Evolutionary conservation across 1,140 invertebrate genomes (phyloP).

Genomic region (Drosophila chauvacae): DNA sequence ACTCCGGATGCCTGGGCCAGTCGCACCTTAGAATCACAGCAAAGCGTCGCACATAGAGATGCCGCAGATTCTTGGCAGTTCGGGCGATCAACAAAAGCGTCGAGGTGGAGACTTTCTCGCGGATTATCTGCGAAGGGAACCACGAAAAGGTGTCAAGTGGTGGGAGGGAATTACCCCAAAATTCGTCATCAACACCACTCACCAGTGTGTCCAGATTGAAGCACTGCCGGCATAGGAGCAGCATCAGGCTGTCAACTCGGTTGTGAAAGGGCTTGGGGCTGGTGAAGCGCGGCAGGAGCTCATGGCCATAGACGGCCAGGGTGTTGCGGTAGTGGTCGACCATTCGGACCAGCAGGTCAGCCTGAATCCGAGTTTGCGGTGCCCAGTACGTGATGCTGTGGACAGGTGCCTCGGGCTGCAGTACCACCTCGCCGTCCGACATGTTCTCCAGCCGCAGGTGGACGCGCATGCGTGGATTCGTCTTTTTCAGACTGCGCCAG

Average conservation of each 20-base stretch:
- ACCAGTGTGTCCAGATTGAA: conserved; percentile 88
- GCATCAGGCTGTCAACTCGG: conserved; percentile 87
- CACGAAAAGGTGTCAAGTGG: background rate
- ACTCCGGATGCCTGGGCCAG: conserved; percentile 88
- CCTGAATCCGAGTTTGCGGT: conserved; percentile 86
- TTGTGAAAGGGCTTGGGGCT: conserved; percentile 87
- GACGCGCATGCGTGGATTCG: conserved; percentile 86
- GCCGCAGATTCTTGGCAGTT: conserved; percentile 87
- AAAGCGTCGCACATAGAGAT: conserved; percentile 90
- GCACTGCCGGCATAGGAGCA: conserved; percentile 88
- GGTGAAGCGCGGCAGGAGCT: conserved; percentile 87
- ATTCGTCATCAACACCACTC: conserved; percentile 39
- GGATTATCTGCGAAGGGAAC: conserved; percentile 86
- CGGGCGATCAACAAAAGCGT: conserved; percentile 91
- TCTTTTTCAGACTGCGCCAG: conserved; percentile 86
- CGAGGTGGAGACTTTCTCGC: conserved; percentile 92
- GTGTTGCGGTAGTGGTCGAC: conserved; percentile 87
- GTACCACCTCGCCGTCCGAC: conserved; percentile 85
- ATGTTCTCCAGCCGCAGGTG: conserved; percentile 87
- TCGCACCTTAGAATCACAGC: conserved; percentile 90
- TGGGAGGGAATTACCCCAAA: background rate
- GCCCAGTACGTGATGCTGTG: conserved; percentile 89
- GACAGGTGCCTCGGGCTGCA: conserved; percentile 88
- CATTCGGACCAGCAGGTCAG: conserved; percentile 85
- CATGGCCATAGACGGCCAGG: conserved; percentile 87